These are phyloP conservation scores for Anthopleura xanthogrammica DNA, from an alignment of 92 coral and sea anemone species.

Conservation along the genomic window DNA sequence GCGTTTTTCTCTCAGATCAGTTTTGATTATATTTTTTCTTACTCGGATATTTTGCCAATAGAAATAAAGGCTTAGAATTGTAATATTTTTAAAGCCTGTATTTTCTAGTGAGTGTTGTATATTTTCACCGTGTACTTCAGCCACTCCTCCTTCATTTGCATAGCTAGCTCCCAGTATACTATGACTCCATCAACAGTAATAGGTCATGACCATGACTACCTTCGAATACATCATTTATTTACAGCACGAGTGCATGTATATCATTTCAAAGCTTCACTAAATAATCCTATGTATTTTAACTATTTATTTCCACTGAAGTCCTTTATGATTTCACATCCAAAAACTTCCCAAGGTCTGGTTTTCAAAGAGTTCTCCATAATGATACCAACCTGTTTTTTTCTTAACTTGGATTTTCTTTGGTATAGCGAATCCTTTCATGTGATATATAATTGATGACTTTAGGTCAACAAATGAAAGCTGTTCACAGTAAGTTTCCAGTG, in stretches of 20 bases:
- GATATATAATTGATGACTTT: background rate
- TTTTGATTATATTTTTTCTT: background rate
- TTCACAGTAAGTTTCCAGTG: background rate
- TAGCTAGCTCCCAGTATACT: background rate
- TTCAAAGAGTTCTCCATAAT: no score
- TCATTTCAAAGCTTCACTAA: background rate
- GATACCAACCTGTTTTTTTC: background rate
- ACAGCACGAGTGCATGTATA: background rate
- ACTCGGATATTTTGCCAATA: no score
- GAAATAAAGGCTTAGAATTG: background rate
- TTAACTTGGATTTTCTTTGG: background rate
- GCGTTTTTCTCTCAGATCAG: background rate
- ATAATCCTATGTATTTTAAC: background rate
- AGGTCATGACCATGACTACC: background rate
- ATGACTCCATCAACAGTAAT: background rate
- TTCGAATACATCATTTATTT: background rate
- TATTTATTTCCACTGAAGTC: no score
- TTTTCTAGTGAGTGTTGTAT: background rate
- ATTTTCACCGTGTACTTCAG: background rate
- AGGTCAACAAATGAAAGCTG: background rate
- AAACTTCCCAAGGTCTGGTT: no score
- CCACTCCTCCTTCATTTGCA: background rate
- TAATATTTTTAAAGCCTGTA: background rate
- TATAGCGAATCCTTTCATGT: background rate
- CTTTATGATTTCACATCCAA: no score